Evolutionary conservation across 2,113 vertebrate genomes (phyloP), one percentile per base, ranked within the genome.

Genomic region (Hystrix brachyura): DNA sequence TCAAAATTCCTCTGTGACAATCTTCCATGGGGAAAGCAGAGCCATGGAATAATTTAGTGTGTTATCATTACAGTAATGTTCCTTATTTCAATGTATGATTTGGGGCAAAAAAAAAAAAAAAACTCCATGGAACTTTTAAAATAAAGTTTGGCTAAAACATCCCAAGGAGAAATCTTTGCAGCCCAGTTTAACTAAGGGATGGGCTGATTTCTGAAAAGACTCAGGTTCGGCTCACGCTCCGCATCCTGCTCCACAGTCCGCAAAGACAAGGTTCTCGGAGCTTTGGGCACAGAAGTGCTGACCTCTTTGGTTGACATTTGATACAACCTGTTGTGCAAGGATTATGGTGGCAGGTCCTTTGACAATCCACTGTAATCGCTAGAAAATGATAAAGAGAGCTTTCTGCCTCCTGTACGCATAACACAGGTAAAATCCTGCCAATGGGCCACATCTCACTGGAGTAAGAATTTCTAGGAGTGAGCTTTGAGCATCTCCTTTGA

Each of bases 11-110:
- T 71, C 29, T 23, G 2, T 53, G 78, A 76, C 87, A 86, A 92
- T 7, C 25, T 65, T 19, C n/a, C 21, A 71, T 81, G 27, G 48
- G 8, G 1, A 95, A 96, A 29, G 57, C 18, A n/a, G 34, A 71
- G 62, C 15, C n/a, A 27, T 88, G 48, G 21, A 87, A 78, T 95
- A 53, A 79, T 62, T 55, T 72, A 87, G 12, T 83, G 53, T 18
- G 0, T 48, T 69, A 60, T 80, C 55, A 57, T 43, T 67, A 43
- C 1, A 46, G 7, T 64, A 55, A 89, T 19, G 19, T 74, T 94
- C 32, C 48, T 92, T 95, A 87, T 57, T 95, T 90, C 60, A 94
- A 93, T 53, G 57, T 79, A 62, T 71, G 64, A 53, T 79, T 93
- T 69, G 74, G 60, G 57, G 25, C n/a, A 89, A 92, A 86, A 86